Evolutionary conservation across 37 sponge, comb jelly and placozoan genomes (phyloP), one percentile per base, ranked within the genome.

Genomic region (Amphimedon queenslandica): DNA sequence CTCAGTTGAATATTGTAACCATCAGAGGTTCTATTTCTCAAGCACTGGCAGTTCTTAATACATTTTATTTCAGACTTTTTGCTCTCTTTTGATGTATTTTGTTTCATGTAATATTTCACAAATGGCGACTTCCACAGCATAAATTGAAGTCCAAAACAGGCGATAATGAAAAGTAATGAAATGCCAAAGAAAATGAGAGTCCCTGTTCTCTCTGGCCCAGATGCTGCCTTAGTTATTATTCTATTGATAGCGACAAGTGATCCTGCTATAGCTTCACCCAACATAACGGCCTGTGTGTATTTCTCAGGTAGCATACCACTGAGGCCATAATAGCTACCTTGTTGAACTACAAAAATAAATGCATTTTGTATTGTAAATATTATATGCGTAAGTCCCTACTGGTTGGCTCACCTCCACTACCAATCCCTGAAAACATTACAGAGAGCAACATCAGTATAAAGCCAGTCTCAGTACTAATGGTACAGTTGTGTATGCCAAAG

Each of bases 271-370:
- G 88, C 81, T 66, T 94, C 95, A 30, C 95, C 95, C 36, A 80
- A 69, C 88, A 90, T 84, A 24, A 94, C 65, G 37, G 85, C 84
- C 55, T 90, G 88, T 33, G 85, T 66, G 77, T 90, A 90, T 71
- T 55, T 66, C 31, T 53, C 58, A 0, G 95, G 91, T 0, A 94
- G 75, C 88, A 94, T 90, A 8, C 92, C 90, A 1, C 92, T 71
- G 23, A 90, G 77, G 3, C 95, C 95, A 78, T 94, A 94, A 64
- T 82, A 90, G 57, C 88, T 90, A 11, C 92, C 83, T 84, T 94
- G 92, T 61, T 94, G 95, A 24, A 88, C 90, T 79, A 69, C 23
- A 39, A 61, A 78, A 57, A 33, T 36, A 28, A 73, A 64, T 41
- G 24, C 24, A 24, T 53, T 20, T 4, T 28, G 1, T 38, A 3